A percentile compares a stretch with the other conserved stretches of the same genome.
Evolutionary conservation across 2,888 invertebrate genomes (phyloP).

Genomic region (Dryococelus australis): DNA sequence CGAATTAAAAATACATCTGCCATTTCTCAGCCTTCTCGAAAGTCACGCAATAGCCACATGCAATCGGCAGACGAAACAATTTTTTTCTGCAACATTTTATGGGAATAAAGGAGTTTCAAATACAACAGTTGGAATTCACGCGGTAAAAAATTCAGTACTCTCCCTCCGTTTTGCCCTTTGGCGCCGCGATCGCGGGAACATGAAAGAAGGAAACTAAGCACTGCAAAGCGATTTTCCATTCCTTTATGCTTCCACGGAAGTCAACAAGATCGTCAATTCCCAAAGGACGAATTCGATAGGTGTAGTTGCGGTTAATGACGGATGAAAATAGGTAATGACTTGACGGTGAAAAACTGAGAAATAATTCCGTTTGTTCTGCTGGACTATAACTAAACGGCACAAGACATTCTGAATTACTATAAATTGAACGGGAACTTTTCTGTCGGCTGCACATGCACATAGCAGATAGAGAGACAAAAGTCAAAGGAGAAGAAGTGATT

Average conservation of each 20-base stretch:
- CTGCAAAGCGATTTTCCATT: not conserved
- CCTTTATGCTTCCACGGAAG: not conserved
- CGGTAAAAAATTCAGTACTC: too few species aligned
- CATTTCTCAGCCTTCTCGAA: too few species aligned
- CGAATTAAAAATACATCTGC: too few species aligned
- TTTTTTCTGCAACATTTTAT: too few species aligned
- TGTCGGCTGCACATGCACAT: not conserved
- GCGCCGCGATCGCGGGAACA: too few species aligned
- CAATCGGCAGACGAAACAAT: too few species aligned
- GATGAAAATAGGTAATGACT: not conserved
- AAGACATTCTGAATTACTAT: not conserved
- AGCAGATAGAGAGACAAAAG: too few species aligned
- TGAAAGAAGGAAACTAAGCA: too few species aligned
- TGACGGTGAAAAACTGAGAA: not conserved
- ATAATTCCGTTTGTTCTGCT: not conserved
- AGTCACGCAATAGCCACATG: too few species aligned
- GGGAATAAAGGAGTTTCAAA: too few species aligned
- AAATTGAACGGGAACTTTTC: not conserved
- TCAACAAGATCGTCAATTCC: not conserved
- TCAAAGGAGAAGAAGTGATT: not conserved
- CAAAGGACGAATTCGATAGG: not conserved
- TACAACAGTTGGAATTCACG: too few species aligned
- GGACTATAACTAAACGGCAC: not conserved
- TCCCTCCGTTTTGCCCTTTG: too few species aligned
- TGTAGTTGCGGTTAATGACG: not conserved